These are phyloP conservation scores for Cacajao melanocephalus DNA, from an alignment of 2,797 vertebrate genomes.

Conservation along the genomic window DNA sequence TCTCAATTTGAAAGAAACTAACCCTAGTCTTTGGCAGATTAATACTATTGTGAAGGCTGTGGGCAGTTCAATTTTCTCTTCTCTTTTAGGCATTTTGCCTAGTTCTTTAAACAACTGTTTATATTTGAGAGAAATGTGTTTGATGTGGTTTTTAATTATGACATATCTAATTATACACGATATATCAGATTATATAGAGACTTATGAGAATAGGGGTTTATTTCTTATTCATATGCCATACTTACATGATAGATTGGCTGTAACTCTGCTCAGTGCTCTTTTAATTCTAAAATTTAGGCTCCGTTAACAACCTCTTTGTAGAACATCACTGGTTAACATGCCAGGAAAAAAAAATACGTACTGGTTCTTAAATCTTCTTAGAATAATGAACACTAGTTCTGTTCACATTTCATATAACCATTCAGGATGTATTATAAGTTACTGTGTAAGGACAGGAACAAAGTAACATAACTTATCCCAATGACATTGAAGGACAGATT, in stretches of 20 bases:
- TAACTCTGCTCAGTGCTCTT: background rate
- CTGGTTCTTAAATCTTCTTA: background rate
- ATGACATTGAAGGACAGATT: background rate
- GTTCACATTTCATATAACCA: background rate
- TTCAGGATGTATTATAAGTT: background rate
- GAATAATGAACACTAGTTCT: background rate
- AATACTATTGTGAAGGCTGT: background rate
- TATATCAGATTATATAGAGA: background rate
- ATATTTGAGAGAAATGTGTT: background rate
- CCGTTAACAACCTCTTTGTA: background rate
- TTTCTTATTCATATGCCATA: background rate
- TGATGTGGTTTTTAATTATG: background rate
- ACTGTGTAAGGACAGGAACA: background rate
- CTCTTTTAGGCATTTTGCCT: background rate
- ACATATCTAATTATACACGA: background rate
- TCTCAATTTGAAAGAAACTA: background rate
- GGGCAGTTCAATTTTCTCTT: background rate
- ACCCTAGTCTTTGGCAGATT: background rate
- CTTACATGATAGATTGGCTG: background rate
- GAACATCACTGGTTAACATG: background rate
- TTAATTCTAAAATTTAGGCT: background rate
- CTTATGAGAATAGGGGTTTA: background rate
- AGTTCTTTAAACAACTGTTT: background rate
- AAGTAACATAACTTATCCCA: background rate
- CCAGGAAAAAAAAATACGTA: background rate